phyloP scores from a whole-genome alignment of 2,797 vertebrate genomes.

The Phoeniculus purpureus region DNA sequence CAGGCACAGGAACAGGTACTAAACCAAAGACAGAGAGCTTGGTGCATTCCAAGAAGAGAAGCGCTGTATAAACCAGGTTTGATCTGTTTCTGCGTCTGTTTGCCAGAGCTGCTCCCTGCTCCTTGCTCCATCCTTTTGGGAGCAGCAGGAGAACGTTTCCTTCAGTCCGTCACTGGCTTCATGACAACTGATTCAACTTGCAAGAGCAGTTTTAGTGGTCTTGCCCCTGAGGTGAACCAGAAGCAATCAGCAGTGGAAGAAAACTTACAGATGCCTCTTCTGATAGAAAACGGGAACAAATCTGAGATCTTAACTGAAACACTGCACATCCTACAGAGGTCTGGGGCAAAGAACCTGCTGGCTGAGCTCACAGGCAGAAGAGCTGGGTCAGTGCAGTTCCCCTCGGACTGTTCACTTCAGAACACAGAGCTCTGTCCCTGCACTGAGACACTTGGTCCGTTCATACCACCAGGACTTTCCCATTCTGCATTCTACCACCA shows the following conservation, averaged over 20 bases:
- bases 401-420: background rate
- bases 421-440: background rate
- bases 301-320: background rate
- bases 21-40: background rate
- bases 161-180: background rate
- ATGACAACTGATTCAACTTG: background rate
- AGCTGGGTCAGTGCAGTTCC: background rate
- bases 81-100: background rate
- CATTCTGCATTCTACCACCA: background rate
- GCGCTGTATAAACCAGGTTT: background rate
- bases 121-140: background rate
- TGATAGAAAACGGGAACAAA: background rate
- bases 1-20: background rate
- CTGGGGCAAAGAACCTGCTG: background rate
- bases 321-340: rapidly evolving
- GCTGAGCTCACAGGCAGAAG: background rate
- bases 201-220: background rate
- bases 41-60: background rate
- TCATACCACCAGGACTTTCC: background rate
- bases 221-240: background rate
- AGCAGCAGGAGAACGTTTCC: background rate
- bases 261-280: background rate
- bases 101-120: background rate
- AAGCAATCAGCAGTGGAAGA: background rate
- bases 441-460: background rate